A percentile compares a stretch with the other conserved stretches of the same genome.
These are phyloP conservation scores for Actenoides hombroni DNA, from an alignment of 2,113 vertebrate species.

Conservation along the genomic window DNA sequence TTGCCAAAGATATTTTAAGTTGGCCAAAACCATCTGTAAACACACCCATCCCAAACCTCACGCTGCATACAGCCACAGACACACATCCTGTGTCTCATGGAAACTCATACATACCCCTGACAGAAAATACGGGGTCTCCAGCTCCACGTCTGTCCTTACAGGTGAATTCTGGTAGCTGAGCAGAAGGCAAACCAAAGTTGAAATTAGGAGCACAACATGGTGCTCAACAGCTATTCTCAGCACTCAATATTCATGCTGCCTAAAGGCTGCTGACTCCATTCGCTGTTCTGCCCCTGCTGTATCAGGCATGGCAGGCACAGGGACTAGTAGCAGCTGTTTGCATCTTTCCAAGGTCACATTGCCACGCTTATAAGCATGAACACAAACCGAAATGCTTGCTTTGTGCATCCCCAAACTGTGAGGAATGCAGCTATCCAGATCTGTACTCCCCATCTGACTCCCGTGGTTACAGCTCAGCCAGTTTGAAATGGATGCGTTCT, in stretches of 20 bases:
- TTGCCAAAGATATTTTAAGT: not conserved
- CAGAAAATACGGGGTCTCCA: fast-evolving
- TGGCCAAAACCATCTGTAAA: not conserved
- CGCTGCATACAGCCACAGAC: not conserved
- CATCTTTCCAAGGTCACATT: not conserved
- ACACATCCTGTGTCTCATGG: fast-evolving
- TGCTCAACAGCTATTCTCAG: not conserved
- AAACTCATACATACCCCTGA: not conserved
- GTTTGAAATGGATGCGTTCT: not conserved
- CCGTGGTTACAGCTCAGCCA: not conserved
- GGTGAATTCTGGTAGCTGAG: not conserved
- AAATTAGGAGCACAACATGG: not conserved
- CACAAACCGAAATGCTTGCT: not conserved
- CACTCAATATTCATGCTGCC: not conserved
- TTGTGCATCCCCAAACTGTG: not conserved
- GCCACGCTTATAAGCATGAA: not conserved
- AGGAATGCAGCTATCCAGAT: not conserved
- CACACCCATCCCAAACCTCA: not conserved
- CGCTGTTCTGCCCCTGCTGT: not conserved
- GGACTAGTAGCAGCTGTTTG: not conserved
- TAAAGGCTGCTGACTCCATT: not conserved
- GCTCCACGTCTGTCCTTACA: not conserved
- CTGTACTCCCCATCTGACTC: not conserved
- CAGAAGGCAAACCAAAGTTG: not conserved
- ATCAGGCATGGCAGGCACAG: not conserved